Conservation (phyloP, 2,797 vertebrate species). For the Halcyon chelicuti region DNA sequence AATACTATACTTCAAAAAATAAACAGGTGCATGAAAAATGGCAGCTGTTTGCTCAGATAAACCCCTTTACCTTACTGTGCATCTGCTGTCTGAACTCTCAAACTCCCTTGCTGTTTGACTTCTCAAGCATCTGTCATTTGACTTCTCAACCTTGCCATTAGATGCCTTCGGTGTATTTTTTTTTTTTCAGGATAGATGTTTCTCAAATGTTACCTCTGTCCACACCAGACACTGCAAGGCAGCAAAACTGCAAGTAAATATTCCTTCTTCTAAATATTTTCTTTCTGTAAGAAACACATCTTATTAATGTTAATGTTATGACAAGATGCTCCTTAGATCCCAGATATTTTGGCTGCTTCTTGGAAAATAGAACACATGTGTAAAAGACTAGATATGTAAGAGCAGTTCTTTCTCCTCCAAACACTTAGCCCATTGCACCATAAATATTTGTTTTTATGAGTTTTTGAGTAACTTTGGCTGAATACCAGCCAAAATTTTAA, state of each 20-base stretch:
- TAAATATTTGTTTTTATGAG: not conserved
- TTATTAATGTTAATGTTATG: not conserved
- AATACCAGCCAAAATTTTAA: not conserved
- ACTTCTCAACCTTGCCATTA: constrained; percentile 55
- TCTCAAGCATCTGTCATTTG: constrained; percentile 67
- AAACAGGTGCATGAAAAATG: constrained; percentile 66
- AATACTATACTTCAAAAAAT: constrained; percentile 51
- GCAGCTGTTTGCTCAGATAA: constrained; percentile 63
- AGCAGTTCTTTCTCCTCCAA: not conserved
- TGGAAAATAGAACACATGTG: not conserved
- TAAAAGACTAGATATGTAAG: not conserved
- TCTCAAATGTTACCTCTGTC: constrained; percentile 46
- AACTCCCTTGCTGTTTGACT: constrained; percentile 44
- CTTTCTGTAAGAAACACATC: not conserved
- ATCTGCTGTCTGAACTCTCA: constrained; percentile 55
- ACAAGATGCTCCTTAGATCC: not conserved
- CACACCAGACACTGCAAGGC: not conserved
- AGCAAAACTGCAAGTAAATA: not conserved
- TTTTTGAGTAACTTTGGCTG: not conserved
- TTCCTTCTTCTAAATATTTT: not conserved
- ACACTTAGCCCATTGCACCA: not conserved
- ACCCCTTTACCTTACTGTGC: not conserved
- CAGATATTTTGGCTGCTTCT: not conserved
- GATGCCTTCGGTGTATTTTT: not conserved
- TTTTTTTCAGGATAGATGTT: constrained; percentile 5